Base-by-base conservation (phyloP, 2,113 vertebrate genomes). In the Forbesichthys agassizii region DNA sequence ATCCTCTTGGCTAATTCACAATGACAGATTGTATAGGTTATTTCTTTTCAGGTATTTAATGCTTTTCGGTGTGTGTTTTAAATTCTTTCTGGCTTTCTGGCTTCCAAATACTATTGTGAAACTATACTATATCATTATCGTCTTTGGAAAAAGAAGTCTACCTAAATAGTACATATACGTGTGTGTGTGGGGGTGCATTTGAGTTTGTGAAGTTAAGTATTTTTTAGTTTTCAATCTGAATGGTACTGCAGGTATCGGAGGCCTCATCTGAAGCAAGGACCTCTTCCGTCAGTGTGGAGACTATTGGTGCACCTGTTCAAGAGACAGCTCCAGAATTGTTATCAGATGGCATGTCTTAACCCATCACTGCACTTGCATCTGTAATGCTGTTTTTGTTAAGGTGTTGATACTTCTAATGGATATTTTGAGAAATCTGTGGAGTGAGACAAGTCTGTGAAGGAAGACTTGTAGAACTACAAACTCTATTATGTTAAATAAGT, bases 231-330 rank as follows among this genome's bases (percentile, higher is more conserved):
- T 5, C 64, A 8, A 52, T 33, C 9, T 11, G 63, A 0, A 36
- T 27, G 27, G 1, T 27, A 27, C 27, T 82, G 51, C 81, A 89
- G 88, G 69, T 77, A 9, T 52, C 11, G 4, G 66, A 51, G 2
- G 57, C 9, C 11, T 60, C 67, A 4, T 18, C 42, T 33, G 57
- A 59, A 48, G 48, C 74, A 36, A 2, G 0, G 4, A 20, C n/a
- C 0, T 1, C 61, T 1, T 3, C 55, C 1, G 4, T 3, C 5
- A 0, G 5, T 11, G 14, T 78, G n/a, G 81, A 84, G 77, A 86
- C 71, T 18, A 13, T 91, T 3, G 73, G 78, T 7, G 3, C 48
- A 66, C 80, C 88, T 0, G 74, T 90, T 67, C 85, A 91, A 78
- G 85, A 92, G 64, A 74, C 75, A 0, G 5, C 3, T 13, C 27